Evolutionary conservation across 2,797 vertebrate species (phyloP).

Genomic region (Epinephelus coioides): DNA sequence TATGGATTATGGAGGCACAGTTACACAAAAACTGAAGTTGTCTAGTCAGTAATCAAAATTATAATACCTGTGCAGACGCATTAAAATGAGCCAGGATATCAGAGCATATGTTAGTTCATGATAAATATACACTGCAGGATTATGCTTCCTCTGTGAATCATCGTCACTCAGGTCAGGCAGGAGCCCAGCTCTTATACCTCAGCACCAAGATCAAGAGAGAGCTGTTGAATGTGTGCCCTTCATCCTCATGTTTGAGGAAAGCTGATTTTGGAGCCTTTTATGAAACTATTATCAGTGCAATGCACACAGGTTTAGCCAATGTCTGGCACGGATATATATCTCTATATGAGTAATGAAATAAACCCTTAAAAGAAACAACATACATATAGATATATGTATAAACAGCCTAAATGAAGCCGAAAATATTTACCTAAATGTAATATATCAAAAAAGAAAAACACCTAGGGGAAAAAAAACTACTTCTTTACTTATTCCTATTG

Average conservation of each 20-base stretch:
- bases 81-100: conserved; percentile 5
- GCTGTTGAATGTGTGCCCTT: conserved; percentile 16
- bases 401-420: not conserved
- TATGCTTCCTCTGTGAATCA: conserved; percentile 30
- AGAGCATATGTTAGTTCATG: conserved; percentile 10
- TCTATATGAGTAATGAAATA: conserved; percentile 5
- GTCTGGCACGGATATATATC: conserved; percentile 16
- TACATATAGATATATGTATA: not conserved
- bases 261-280: conserved; percentile 5
- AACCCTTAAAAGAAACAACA: not conserved
- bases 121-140: conserved; percentile 34
- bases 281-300: conserved; percentile 17
- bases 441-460: not conserved
- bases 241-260: conserved; percentile 22
- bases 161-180: conserved; percentile 23
- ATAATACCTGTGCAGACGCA: conserved; percentile 3
- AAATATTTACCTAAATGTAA: not conserved
- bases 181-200: conserved; percentile 3
- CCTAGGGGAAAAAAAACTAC: no score
- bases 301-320: not conserved
- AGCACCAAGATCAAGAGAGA: conserved; percentile 13
- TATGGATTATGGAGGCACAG: not conserved
- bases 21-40: not conserved
- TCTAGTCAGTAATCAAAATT: conserved; percentile 1
- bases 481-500: not conserved